These are phyloP conservation scores for Parauchenoglanis ngamensis DNA, from an alignment of 2,797 vertebrate species.

Conservation along the genomic window DNA sequence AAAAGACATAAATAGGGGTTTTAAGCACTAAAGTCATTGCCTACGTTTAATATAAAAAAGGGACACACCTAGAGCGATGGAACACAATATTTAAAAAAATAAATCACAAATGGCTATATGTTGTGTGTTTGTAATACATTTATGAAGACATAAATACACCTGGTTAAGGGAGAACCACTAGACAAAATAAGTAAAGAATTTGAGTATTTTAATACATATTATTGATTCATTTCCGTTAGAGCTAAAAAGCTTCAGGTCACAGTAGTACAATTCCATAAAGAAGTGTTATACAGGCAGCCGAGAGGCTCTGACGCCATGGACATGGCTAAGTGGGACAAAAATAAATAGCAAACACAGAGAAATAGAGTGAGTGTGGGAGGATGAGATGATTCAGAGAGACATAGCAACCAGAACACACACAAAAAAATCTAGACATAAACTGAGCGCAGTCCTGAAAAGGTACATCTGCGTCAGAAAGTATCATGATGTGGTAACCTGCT, in stretches of 20 bases:
- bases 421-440: slow-evolving; percentile 12
- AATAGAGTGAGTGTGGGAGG: slow-evolving; percentile 18
- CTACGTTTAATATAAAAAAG: not conserved
- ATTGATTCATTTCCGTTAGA: not conserved
- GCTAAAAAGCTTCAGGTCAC: not conserved
- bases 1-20: not conserved
- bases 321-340: slow-evolving; percentile 1
- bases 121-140: not conserved
- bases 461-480: slow-evolving; percentile 1
- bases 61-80: not conserved
- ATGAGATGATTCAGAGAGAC: slow-evolving; percentile 23
- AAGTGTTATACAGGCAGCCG: not conserved
- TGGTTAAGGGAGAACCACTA: not conserved
- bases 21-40: not conserved
- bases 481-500: not conserved
- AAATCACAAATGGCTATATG: not conserved
- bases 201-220: not conserved
- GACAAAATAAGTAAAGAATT: not conserved
- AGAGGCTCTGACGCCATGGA: not conserved
- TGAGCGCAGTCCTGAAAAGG: not conserved
- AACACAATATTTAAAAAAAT: not conserved
- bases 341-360: not conserved
- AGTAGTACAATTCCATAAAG: not conserved
- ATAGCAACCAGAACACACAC: not conserved
- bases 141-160: not conserved